phyloP scores from a whole-genome alignment of 2,797 vertebrate genomes.

The Thunnus albacares region DNA sequence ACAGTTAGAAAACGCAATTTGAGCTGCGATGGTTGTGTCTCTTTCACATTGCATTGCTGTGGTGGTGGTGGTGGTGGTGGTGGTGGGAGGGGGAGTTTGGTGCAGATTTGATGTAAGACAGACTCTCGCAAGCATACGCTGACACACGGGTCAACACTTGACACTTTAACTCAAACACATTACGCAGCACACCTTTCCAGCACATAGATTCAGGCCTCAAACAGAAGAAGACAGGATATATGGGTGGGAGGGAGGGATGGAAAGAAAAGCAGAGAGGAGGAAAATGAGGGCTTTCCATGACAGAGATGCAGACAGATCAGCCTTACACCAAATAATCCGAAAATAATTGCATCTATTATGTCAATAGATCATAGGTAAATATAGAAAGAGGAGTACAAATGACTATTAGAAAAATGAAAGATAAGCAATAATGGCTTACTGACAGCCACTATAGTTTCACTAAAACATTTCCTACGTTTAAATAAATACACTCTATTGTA shows the following conservation, averaged over 20 bases:
- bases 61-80: too few species aligned
- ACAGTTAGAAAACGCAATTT: conserved; percentile 53
- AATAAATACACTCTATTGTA: neutral
- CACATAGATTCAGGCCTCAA: conserved; percentile 23
- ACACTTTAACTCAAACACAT: conserved; percentile 58
- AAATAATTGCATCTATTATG: conserved; percentile 6
- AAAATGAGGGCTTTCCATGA: conserved; percentile 2
- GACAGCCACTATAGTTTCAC: neutral
- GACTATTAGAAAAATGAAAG: neutral
- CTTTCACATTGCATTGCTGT: conserved; percentile 25
- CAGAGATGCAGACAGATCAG: conserved; percentile 13
- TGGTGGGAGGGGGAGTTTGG: neutral
- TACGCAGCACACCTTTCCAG: conserved; percentile 48
- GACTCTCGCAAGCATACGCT: conserved; percentile 39
- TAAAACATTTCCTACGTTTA: neutral
- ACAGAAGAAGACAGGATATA: conserved; percentile 41
- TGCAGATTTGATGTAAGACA: conserved; percentile 60
- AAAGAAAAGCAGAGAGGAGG: neutral
- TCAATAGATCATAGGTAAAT: neutral
- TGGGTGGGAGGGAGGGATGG: conserved; percentile 17
- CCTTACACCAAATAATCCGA: conserved; percentile 9
- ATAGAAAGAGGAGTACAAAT: neutral
- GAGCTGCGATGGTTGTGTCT: conserved; percentile 34
- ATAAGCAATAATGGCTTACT: neutral
- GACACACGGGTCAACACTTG: conserved; percentile 55